Base-by-base conservation (phyloP, 2,888 invertebrate genomes). In the Cryptus viduatorius region DNA sequence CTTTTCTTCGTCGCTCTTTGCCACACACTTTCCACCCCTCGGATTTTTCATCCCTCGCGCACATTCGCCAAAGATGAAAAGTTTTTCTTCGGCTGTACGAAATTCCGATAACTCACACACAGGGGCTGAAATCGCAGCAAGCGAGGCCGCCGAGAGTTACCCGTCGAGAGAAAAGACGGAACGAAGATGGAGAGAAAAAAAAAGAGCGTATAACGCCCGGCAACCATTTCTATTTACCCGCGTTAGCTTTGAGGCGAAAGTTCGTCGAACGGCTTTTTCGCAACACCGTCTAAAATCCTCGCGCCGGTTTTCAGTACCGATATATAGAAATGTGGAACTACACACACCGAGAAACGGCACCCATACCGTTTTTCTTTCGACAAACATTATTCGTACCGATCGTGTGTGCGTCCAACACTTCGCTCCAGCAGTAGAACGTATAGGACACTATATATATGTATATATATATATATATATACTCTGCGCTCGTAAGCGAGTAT, bases 231-330 rank as follows among this genome's bases (percentile, higher is more conserved):
- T 29, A 42, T 73, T 68, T 75, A 53, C 61, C 83, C 73, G 82
- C 79, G 79, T 75, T 73, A 68, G 64, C 68, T 64, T 75, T 75
- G 75, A 83, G 56, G 69, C 68, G 37, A 59, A 75, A 83, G 67
- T 84, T 84, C 56, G 82, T 83, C 84, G 80, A 80, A 81, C 82
- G 82, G 84, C 87, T 89, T 87, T 86, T 87, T 86, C 84, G 75
- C 85, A 69, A 80, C 85, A 73, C 73, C 82, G 73, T 46, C 42
- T 24, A 61, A 79, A 79, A 79, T 69, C 50, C 67, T 44, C 5
- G 48, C 12, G n/a, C 19, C 12, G 10, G 0, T 10, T 16, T 29
- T 59, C 56, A 10, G 31, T 29, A 14, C 29, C 3, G 14, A 14
- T 14, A 4, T 24, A 3, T 42, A n/a, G 4, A 37, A 8, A 37